phyloP scores from a whole-genome alignment of 2,888 invertebrate species.

The Trissoscelio sp. region DNA sequence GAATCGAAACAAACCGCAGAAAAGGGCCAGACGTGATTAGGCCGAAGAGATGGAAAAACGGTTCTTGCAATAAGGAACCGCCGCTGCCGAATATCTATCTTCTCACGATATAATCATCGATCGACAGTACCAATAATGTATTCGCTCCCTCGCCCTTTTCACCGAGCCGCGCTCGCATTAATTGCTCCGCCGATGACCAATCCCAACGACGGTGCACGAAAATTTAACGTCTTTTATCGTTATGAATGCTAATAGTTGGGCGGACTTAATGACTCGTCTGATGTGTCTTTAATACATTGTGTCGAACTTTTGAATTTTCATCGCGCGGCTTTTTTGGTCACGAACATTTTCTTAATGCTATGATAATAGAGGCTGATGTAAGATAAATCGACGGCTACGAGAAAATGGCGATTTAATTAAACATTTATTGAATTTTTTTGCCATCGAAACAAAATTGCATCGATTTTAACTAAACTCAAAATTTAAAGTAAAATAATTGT shows the following conservation, averaged over 20 bases:
- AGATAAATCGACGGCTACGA: neutral
- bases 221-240: constrained; percentile 37
- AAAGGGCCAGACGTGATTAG: constrained; percentile 66
- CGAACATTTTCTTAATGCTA: constrained; percentile 1
- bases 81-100: constrained; percentile 64
- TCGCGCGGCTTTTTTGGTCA: neutral
- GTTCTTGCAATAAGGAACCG: constrained; percentile 65
- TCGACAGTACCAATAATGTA: constrained; percentile 61
- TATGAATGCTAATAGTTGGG: constrained; percentile 36
- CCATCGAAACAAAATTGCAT: neutral
- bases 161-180: constrained; percentile 24
- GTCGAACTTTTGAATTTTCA: constrained; percentile 22
- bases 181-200: constrained; percentile 56
- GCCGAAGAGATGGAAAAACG: constrained; percentile 61
- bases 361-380: constrained; percentile 5
- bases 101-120: constrained; percentile 66
- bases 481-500: too few relatives aligned
- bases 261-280: constrained; percentile 35
- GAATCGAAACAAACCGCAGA: too few relatives aligned
- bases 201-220: constrained; percentile 12
- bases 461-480: neutral
- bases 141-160: constrained; percentile 9
- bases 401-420: constrained; percentile 8
- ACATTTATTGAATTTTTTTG: constrained; percentile 14
- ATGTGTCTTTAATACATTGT: constrained; percentile 33